Evolutionary conservation across 2,113 vertebrate genomes (phyloP).

Genomic region (Fregetta grallaria): DNA sequence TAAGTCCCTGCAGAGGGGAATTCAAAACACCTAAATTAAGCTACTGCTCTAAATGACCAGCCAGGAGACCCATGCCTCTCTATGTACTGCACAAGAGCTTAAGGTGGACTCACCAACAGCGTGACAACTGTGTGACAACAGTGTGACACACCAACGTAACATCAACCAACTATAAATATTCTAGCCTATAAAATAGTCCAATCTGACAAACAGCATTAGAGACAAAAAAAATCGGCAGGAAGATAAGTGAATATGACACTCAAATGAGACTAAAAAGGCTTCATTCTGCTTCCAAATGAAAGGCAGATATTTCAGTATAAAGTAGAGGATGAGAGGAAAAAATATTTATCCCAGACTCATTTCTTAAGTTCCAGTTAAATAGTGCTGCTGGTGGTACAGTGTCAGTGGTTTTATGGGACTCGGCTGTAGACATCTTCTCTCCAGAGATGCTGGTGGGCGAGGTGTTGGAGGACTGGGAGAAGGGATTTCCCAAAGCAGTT

Average conservation of each 20-base stretch:
- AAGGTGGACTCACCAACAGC: background rate
- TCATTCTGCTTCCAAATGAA: background rate
- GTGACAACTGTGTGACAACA: background rate
- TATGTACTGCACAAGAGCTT: background rate
- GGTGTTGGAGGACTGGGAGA: background rate
- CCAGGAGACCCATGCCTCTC: background rate
- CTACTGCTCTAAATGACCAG: background rate
- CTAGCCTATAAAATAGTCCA: background rate
- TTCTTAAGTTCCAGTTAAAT: background rate
- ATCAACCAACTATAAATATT: background rate
- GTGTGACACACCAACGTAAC: background rate
- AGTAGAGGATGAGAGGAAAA: background rate
- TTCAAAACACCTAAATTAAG: background rate
- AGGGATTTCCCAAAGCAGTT: background rate
- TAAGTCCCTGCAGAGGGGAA: background rate
- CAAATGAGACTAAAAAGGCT: background rate
- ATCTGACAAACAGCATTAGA: background rate
- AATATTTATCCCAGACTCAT: background rate
- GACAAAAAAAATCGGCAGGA: background rate
- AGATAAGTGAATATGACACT: background rate
- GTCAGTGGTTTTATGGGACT: background rate
- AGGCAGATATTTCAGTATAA: background rate
- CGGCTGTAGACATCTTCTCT: accelerated
- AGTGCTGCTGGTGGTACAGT: background rate
- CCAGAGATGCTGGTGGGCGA: background rate